Evolutionary conservation across 2,888 invertebrate species (phyloP).

Genomic region (Athalia cordata): DNA sequence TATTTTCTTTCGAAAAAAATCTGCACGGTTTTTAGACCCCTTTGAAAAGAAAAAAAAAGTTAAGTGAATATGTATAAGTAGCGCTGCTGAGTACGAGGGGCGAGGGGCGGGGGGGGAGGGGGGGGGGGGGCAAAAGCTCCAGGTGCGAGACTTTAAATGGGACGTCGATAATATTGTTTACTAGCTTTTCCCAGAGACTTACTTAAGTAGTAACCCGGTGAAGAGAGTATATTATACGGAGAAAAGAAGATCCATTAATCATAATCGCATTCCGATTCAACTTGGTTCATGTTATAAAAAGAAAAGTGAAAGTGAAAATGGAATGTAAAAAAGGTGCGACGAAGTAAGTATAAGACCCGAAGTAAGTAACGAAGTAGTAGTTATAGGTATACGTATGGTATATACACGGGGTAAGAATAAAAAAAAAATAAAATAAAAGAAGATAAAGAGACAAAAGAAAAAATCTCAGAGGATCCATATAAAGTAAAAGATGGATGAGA

Average conservation of each 20-base stretch:
- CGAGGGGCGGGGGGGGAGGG: neutral
- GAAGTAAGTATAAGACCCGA: neutral
- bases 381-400: too few species aligned
- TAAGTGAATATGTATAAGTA: neutral
- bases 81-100: neutral
- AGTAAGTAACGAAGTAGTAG: too few species aligned
- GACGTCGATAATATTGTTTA: slow-evolving; percentile 38
- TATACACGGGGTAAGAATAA: neutral
- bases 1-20: too few species aligned
- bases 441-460: neutral
- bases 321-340: slow-evolving; percentile 11
- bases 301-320: neutral
- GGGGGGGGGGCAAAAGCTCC: neutral
- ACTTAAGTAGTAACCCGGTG: slow-evolving; percentile 11
- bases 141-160: slow-evolving; percentile 1
- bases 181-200: slow-evolving; percentile 27
- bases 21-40: too few species aligned
- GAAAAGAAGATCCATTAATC: slow-evolving; percentile 26
- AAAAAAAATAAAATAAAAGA: too few species aligned
- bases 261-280: slow-evolving; percentile 40
- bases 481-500: neutral
- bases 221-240: neutral
- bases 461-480: too few species aligned
- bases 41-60: too few species aligned
- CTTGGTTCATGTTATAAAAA: slow-evolving; percentile 17